phyloP scores from a whole-genome alignment of 2,888 invertebrate species.

The Ashinkailepas kermadecensis region DNA sequence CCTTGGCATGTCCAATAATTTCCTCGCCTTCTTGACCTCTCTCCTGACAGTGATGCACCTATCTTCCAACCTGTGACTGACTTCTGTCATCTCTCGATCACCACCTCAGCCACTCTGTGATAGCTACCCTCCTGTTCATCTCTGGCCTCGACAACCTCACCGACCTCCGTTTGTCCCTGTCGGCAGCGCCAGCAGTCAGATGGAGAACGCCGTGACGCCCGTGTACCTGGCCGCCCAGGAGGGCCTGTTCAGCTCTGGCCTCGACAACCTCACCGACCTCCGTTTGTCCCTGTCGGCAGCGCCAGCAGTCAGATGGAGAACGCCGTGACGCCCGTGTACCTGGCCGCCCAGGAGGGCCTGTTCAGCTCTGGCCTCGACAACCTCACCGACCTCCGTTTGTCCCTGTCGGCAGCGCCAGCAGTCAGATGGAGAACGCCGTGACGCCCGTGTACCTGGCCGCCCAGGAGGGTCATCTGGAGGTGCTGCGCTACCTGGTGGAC shows the following conservation, averaged over 20 bases:
- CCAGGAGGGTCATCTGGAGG: constrained; percentile 75
- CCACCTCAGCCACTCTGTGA: too few species aligned
- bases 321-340: constrained; percentile 80
- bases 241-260: too few species aligned
- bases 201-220: constrained; percentile 86
- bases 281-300: constrained; percentile 50
- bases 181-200: constrained; percentile 82
- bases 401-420: constrained; percentile 63
- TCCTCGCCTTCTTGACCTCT: too few species aligned
- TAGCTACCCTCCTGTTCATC: too few species aligned
- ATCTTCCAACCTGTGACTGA: too few species aligned
- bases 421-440: constrained; percentile 86
- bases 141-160: too few species aligned
- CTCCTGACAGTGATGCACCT: too few species aligned
- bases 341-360: constrained; percentile 81
- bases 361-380: background rate
- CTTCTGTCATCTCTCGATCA: too few species aligned
- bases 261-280: background rate
- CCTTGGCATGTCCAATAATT: too few species aligned
- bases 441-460: constrained; percentile 83
- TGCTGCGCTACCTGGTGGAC: constrained; percentile 72
- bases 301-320: constrained; percentile 88
- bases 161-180: background rate
- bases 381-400: constrained; percentile 22
- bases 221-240: constrained; percentile 79